Base-by-base conservation (phyloP, 2,888 invertebrate genomes). In the Tenthredo mesomela region DNA sequence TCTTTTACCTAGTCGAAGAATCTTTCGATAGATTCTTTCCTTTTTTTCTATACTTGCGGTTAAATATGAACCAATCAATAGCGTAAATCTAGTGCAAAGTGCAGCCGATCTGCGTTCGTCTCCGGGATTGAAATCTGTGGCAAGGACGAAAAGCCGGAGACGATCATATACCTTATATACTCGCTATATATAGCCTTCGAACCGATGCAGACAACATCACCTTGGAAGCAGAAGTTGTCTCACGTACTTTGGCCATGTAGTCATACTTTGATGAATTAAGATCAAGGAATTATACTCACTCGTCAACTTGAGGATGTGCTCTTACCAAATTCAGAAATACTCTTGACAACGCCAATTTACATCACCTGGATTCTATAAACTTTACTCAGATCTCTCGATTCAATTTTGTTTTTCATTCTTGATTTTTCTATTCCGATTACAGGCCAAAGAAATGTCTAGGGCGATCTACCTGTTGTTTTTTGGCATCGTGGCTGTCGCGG, bases 401-500 rank as follows among this genome's bases (percentile, higher is more conserved):
- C 7, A 12, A 18, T 37, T 37, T n/a, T 7, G 37, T 70, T 18
- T 9, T 18, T 18, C 6, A n/a, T 70, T 37, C n/a, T 37, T 15
- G 5, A 12, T 25, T 61, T 70, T n/a, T 75, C 15, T 47, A 37
- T 15, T 47, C 43, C 33, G 33, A 80, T 84, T 85, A 85, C 87
- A 92, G 91, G 87, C 89, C 84, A 33, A 47, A 78, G 50, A 85
- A 84, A 91, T 84, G 82, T 92, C 92, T 91, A 92, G 88, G 90
- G 89, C 90, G 85, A 87, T 91, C 77, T 89, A 88, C 84, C 95
- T 96, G 90, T 94, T 97, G 86, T 95, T 96, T 89, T 93, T 97
- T 89, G 96, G 96, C 91, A 95, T 95, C 87, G 94, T 95, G 75
- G 94, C 95, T 90, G 95, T 96, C 82, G 94, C 96, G 91, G 98